Evolutionary conservation across 2,888 invertebrate species (phyloP), one percentile per base, ranked within the genome.

Genomic region (Pristionchus mayeri): DNA sequence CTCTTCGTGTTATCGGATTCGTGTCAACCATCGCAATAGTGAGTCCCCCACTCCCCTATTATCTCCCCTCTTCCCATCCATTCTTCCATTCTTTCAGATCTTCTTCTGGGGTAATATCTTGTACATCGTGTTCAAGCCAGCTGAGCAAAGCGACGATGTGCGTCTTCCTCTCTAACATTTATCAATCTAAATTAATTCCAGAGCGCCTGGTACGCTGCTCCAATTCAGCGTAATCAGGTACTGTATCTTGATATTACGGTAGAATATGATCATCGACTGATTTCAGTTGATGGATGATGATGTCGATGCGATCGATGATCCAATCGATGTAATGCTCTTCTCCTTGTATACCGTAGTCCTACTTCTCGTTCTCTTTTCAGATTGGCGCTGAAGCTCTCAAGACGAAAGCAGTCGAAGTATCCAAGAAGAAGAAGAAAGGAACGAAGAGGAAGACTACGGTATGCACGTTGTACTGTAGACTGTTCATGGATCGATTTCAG

Each of bases 191-290:
- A n/a, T 0, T 44, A n/a, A 34, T 24, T 71, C n/a, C 71, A 71
- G 71, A 71, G 71, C 24, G 71, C 71, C 7, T 71, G 71, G 71
- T 71, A 71, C 44, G 40, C 71, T 3, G 71, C 71, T n/a, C 71
- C 71, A n/a, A 44, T 71, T 13, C 9, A 37, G 1, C 71, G 71
- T n/a, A 71, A 71, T 24, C 71, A 40, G 44, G 71, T 71, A 44
- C 40, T n/a, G 71, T 71, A 63, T 34, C 63, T 3, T 9, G 7
- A 44, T 34, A 67, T 24, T 71, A 71, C 71, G 40, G 71, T 71
- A 71, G 40, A 4, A 37, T n/a, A 44, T 16, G 13, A 27, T 44
- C 2, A 44, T 71, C 21, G 71, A 44, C 21, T n/a, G 54, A 54
- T 54, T 54, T 7, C 54, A 54, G 54, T 21, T 54, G 21, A 54